Base-by-base conservation (phyloP, 2,113 vertebrate species). In the Pimephales promelas region DNA sequence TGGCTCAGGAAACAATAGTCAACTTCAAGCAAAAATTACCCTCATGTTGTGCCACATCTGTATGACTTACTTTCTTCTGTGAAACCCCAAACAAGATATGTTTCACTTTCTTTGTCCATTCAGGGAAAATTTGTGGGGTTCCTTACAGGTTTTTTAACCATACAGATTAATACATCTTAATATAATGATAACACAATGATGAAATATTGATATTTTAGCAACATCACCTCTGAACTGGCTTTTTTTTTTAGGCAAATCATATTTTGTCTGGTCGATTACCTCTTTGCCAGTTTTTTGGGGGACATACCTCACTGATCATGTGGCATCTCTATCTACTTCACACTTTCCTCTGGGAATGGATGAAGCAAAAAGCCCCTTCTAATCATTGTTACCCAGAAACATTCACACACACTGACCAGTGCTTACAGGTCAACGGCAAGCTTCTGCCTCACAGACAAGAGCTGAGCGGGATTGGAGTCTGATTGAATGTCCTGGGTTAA, bases 351-450 rank as follows among this genome's bases (percentile, higher is more conserved):
- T 22, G 86, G 79, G 82, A 80, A 84, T 64, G 74, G 86, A 80
- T 26, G 20, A 47, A 57, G 78, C 62, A 66, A 83, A 88, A 86
- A 79, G 73, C 74, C 68, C 40, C 79, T 77, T 84, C 75, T 89
- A 89, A 89, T 87, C 82, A 82, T 57, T 73, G 59, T 82, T 54
- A 83, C 80, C 77, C 83, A 83, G 61, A 88, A 83, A 86, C 79
- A 71, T 82, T 74, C 83, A 80, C 31, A 73, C 57, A 72, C 49
- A 61, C 62, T 57, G 83, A 28, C 61, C 81, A 73, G 54, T 72
- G 84, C 87, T 87, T 89, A 82, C 89, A 90, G 91, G 92, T 92
- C 92, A 91, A 79, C 86, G 86, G 86, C 82, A 79, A 36, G 73
- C 64, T 49, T 79, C 20, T 81, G 77, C 54, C 81, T 45, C n/a